phyloP scores from a whole-genome alignment of 2,888 invertebrate species.

The Ornithoptera alexandrae region DNA sequence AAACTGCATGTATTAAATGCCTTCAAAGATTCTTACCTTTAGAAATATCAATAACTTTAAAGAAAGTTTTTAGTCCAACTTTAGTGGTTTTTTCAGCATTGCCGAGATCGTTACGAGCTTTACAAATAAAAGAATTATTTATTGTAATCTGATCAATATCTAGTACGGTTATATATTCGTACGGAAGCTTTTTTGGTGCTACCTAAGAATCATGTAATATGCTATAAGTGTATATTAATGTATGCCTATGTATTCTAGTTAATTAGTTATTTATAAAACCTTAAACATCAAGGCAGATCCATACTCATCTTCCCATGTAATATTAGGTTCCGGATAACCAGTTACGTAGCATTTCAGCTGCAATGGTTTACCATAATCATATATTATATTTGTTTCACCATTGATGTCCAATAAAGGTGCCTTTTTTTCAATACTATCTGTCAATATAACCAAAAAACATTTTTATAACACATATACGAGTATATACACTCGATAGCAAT shows the following conservation, averaged over 20 bases:
- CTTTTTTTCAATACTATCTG: conserved; percentile 7
- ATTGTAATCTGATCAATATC: conserved; percentile 8
- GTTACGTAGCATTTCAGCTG: conserved; percentile 29
- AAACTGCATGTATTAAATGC: background rate
- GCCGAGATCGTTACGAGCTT: conserved; percentile 8
- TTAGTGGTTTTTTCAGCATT: background rate
- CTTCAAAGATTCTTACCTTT: conserved; percentile 10
- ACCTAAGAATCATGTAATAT: conserved; percentile 3
- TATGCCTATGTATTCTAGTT: background rate
- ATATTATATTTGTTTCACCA: conserved; percentile 5
- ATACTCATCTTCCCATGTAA: conserved; percentile 29
- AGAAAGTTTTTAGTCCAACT: conserved; percentile 2
- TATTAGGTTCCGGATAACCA: conserved; percentile 31
- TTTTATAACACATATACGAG: background rate
- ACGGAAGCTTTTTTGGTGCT: conserved; percentile 3
- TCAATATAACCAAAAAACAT: background rate
- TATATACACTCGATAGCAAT: background rate
- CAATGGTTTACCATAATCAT: conserved; percentile 18
- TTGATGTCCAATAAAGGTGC: conserved; percentile 6
- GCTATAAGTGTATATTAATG: background rate
- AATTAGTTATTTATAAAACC: conserved; percentile 15
- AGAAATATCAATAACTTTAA: conserved; percentile 15
- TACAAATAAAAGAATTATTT: conserved; percentile 15
- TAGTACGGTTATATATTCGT: conserved; percentile 16
- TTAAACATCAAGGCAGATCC: conserved; percentile 11